Conservation (phyloP, 2,888 invertebrate genomes). For the Sinotaia quadrata region DNA sequence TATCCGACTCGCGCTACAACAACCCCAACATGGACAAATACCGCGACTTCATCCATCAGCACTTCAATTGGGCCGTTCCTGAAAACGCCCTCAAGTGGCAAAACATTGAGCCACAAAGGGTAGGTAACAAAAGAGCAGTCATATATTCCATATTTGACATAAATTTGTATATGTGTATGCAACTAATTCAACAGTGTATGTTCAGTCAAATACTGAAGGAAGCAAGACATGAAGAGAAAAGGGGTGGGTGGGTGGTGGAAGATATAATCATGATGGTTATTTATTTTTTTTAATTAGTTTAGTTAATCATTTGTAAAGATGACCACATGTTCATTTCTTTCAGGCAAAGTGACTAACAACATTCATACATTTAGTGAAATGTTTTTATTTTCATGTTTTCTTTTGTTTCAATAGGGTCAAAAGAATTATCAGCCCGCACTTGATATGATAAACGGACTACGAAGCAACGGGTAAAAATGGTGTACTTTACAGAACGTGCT, state of each 20-base stretch:
- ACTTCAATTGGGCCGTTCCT: conserved; percentile 43
- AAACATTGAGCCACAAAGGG: conserved; percentile 23
- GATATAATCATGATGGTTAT: neutral
- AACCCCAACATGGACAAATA: conserved; percentile 4
- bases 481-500: too few relatives aligned
- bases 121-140: neutral
- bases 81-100: conserved; percentile 40
- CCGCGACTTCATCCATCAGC: conserved; percentile 23
- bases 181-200: neutral
- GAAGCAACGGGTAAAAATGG: conserved; percentile 7
- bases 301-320: neutral
- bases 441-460: conserved; percentile 11
- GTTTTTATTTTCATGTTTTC: too few relatives aligned
- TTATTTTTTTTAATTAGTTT: neutral
- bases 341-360: neutral
- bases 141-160: neutral
- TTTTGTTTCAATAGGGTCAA: conserved; percentile 6
- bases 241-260: neutral
- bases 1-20: conserved; percentile 12
- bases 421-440: conserved; percentile 11
- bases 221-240: neutral
- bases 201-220: neutral
- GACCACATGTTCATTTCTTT: neutral
- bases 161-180: neutral
- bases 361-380: neutral